phyloP scores from a whole-genome alignment of 1,140 invertebrate species.

The Schlechtendalia chinensis region DNA sequence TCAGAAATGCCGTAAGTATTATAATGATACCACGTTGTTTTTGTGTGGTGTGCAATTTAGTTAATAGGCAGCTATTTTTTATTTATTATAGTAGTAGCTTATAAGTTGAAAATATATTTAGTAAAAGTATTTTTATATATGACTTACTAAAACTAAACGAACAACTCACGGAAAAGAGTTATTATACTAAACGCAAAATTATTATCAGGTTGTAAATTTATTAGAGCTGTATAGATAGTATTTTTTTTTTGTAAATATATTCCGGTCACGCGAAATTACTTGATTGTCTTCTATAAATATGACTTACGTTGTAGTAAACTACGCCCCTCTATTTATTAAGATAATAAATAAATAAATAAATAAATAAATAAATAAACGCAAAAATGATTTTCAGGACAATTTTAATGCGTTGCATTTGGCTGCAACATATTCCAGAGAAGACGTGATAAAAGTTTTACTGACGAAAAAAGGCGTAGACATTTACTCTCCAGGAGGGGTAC shows the following conservation, averaged over 20 bases:
- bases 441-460: constrained; percentile 87
- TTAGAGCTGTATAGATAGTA: background rate
- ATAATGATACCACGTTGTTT: background rate
- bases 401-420: constrained; percentile 91
- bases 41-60: background rate
- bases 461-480: constrained; percentile 87
- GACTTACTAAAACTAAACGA: background rate
- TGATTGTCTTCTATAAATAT: constrained; percentile 34
- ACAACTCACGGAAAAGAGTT: background rate
- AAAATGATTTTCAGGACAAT: constrained; percentile 73
- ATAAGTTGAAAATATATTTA: background rate
- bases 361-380: background rate
- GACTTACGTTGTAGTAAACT: background rate
- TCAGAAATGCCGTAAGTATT: constrained; percentile 80
- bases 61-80: background rate
- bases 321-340: background rate
- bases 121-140: background rate
- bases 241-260: constrained; percentile 40
- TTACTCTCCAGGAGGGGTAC: constrained; percentile 87
- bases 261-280: constrained; percentile 41
- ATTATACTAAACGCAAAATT: background rate
- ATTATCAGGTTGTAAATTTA: constrained; percentile 20
- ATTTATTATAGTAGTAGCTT: background rate
- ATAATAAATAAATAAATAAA: background rate
- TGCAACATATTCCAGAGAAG: constrained; percentile 89